Base-by-base conservation (phyloP, 2,113 vertebrate genomes). In the Nycticryphes semicollaris region DNA sequence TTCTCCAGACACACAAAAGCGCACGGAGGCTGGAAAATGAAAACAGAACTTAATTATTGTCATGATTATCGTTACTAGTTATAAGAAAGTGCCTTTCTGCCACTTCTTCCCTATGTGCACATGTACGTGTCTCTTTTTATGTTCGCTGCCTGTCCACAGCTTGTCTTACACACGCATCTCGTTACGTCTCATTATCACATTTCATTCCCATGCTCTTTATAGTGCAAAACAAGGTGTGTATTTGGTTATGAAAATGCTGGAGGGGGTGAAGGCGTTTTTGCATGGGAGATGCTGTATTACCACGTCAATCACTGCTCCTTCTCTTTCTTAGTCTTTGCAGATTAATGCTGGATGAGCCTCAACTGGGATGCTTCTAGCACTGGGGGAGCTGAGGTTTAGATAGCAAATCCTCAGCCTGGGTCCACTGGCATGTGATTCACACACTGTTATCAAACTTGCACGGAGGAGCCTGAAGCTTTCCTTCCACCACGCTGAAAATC, bases 161-260 rank as follows among this genome's bases (percentile, higher is more conserved):
- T 91, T 94, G 89, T 95, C 94, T 94, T 83, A 81, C 80, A 79
- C 64, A 45, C 12, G 83, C 84, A 75, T 92, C 81, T 93, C 2
- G 0, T 72, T 64, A 73, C 35, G 56, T 68, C 84, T 96, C 75
- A 68, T 96, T 90, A 91, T 83, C 78, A 87, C 64, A 94, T 94
- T 81, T 94, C 73, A 51, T 92, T 90, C 60, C 83, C 79, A 73
- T 87, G 86, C 51, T 83, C 82, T 91, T 95, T 95, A 77, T 64
- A 90, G 87, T 87, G 96, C 89, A 95, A 94, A 97, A 92, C 78
- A 94, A 93, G 84, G 90, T 95, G 77, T 82, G 54, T 56, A 43
- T 80, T 96, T 94, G 87, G 47, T 88, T 94, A 89, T 84, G 76
- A 81, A 93, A 91, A 80, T 50, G 86, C 86, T 79, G 69, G 91